Base-by-base conservation (phyloP, 2,797 vertebrate genomes). In the Aphelocoma californica region DNA sequence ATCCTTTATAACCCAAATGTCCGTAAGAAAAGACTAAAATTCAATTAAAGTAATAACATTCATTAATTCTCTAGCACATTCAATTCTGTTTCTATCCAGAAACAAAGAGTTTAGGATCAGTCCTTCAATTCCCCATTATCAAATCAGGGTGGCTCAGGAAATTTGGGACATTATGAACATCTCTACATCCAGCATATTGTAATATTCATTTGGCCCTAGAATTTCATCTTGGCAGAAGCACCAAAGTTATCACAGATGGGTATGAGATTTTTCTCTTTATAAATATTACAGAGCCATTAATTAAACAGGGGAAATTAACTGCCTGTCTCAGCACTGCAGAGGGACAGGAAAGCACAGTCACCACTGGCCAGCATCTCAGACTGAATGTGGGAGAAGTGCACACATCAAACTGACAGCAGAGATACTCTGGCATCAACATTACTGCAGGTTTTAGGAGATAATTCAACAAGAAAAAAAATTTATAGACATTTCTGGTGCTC, bases 281-380 rank as follows among this genome's bases (percentile, higher is more conserved):
- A 93, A 92, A 92, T 81, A 92, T 88, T 60, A 64, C 48, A 61
- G 50, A 93, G 26, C 16, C 78, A 40, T 84, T 93, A 90, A 95
- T 93, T 88, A 90, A 80, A 84, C 53, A 79, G 31, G 28, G 50
- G 42, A 90, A 88, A 86, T 82, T 84, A 93, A 90, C 78, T 73
- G 90, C 56, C 61, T 62, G 60, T 45, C 58, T 51, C 58, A 90
- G 67, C 48, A 54, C 53, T 51, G 71, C 91, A 82, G 78, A 88
- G 60, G 53, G 80, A 85, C 38, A 73, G 64, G 74, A 85, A 85
- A 88, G 78, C 71, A 79, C 50, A 86, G 57, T 50, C 78, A 88
- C 64, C n/a, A 10, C 51, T 47, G 67, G 57, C 73, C 60, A 81
- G 29, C 34, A 38, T 20, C 65, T 65, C 40, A 51, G 51, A 44